Evolutionary conservation across 2,113 vertebrate genomes (phyloP).

Genomic region (Labeo catla): DNA sequence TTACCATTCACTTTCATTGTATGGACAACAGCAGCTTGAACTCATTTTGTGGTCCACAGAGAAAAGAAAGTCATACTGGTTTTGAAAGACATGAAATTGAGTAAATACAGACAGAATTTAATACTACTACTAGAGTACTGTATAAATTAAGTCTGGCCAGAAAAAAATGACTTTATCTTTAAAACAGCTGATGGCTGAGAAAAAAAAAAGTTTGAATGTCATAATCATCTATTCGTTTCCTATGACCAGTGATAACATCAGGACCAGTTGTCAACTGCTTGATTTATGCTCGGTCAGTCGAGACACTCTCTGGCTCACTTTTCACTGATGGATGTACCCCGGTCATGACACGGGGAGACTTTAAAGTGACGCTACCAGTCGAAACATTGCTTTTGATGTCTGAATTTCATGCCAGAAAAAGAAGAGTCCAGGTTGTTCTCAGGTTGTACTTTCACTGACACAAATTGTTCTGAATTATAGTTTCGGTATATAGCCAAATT

Average conservation of each 20-base stretch:
- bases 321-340: background rate
- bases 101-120: background rate
- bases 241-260: slow-evolving; percentile 26
- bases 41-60: background rate
- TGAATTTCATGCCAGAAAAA: background rate
- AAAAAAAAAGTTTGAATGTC: background rate
- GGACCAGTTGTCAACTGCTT: slow-evolving; percentile 1
- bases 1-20: background rate
- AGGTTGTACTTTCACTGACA: background rate
- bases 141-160: background rate
- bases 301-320: slow-evolving; percentile 12
- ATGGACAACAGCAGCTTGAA: background rate
- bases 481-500: slow-evolving; percentile 13
- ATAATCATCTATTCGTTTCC: background rate
- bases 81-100: background rate
- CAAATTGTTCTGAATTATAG: slow-evolving; percentile 1
- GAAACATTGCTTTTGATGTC: slow-evolving; percentile 25
- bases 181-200: background rate
- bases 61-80: background rate
- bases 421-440: background rate
- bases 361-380: background rate
- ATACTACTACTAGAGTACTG: background rate
- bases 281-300: slow-evolving; percentile 13
- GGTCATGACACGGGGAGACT: slow-evolving; percentile 1
- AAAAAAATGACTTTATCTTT: background rate